Base-by-base conservation (phyloP, 2,113 vertebrate species). In the Shinisaurus crocodilurus region DNA sequence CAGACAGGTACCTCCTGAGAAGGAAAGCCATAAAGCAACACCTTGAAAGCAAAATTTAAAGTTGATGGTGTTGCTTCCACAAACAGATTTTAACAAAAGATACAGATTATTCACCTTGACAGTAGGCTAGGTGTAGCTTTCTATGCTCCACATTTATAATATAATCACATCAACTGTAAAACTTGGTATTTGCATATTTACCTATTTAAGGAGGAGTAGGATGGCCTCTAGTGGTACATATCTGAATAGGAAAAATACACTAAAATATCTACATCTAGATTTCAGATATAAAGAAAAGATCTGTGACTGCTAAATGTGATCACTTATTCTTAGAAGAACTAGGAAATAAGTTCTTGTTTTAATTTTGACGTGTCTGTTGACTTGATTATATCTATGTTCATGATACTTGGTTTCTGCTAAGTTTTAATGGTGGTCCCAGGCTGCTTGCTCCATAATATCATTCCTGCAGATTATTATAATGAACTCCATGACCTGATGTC, bases 171-270 rank as follows among this genome's bases (percentile, higher is more conserved):
- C 1, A 50, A 50, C 48, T 88, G 88, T 85, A 90, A 86, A 91
- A 92, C 2, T 79, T 70, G n/a, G 16, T 85, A 96, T 96, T 97
- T 96, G 88, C 94, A 96, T 96, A 95, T 88, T 25, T 82, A 93
- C 83, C 90, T 96, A 96, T 92, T 97, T 97, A 96, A 95, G 94
- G 97, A 96, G 95, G 97, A 82, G 82, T 97, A 94, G 91, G 95
- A 96, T 97, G 97, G 96, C 97, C 96, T 97, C 97, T 97, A 98
- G 96, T 98, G 97, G 97, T 93, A 94, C 88, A 91, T 90, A 92
- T 90, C 86, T 84, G 92, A 88, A 96, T 89, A 88, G 87, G 92
- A 96, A 90, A 92, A 63, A 94, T 93, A 79, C 16, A 70, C 81
- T 25, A 16, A 83, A 84, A 65, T 89, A 84, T 50, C 13, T 20